Percentiles rank a stretch among this genome's conserved stretches.
phyloP scores from a whole-genome alignment of 2,888 invertebrate species.

The Chesias legatella region DNA sequence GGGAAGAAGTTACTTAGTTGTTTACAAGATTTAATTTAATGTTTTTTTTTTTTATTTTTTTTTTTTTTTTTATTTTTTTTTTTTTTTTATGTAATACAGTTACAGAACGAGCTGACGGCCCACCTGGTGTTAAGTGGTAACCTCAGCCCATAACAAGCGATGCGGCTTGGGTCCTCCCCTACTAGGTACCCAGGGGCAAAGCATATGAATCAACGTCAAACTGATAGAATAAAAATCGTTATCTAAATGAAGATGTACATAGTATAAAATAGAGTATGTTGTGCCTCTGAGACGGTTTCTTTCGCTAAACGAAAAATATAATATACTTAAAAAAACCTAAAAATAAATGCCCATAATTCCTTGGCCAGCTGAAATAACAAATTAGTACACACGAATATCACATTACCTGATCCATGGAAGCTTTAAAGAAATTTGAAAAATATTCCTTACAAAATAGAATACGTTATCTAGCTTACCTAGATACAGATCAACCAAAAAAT shows the following conservation, averaged over 20 bases:
- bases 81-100: too few relatives aligned
- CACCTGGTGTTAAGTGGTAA: too few relatives aligned
- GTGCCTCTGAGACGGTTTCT: constrained; percentile 2
- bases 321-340: constrained; percentile 8
- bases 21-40: too few relatives aligned
- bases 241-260: too few relatives aligned
- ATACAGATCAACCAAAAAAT: background rate
- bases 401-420: constrained; percentile 39
- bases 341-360: constrained; percentile 23
- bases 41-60: too few relatives aligned
- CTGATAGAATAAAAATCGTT: too few relatives aligned
- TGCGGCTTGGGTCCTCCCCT: too few relatives aligned
- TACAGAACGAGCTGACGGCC: too few relatives aligned
- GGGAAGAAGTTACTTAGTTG: too few relatives aligned
- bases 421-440: constrained; percentile 16
- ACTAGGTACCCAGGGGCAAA: constrained; percentile 2
- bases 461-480: background rate
- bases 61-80: too few relatives aligned
- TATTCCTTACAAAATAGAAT: background rate
- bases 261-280: background rate
- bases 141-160: too few relatives aligned
- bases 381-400: constrained; percentile 14
- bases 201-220: background rate
- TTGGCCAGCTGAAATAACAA: constrained; percentile 22
- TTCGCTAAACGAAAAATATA: background rate